A percentile compares a stretch with the other conserved stretches of the same genome.
Conservation (phyloP, 2,113 vertebrate species). For the Grantiella picta region DNA sequence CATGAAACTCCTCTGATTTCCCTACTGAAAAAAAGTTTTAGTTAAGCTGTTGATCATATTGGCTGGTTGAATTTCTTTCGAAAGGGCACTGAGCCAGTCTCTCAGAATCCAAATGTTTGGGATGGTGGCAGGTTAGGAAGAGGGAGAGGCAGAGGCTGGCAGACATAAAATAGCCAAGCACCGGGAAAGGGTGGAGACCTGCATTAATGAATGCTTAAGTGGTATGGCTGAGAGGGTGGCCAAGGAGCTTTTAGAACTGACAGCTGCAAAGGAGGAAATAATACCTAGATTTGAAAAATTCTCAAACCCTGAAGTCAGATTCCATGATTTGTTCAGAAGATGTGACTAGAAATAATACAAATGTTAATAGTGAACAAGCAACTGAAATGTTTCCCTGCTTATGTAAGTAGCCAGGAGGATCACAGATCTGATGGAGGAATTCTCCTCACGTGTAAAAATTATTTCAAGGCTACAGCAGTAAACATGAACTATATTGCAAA, state of each 20-base stretch:
- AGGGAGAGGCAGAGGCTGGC: background rate
- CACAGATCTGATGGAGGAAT: background rate
- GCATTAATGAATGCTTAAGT: background rate
- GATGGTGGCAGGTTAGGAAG: background rate
- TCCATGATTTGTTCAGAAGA: background rate
- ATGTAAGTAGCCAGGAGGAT: background rate
- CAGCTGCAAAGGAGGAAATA: background rate
- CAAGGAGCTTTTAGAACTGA: background rate
- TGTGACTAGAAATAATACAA: background rate
- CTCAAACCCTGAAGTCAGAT: background rate
- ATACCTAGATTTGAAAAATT: background rate
- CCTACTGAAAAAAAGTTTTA: background rate
- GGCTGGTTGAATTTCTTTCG: background rate
- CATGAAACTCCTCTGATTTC: background rate
- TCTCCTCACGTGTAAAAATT: background rate
- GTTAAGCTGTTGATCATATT: background rate
- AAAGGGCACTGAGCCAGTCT: background rate
- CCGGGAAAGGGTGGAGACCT: background rate
- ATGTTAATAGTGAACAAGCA: background rate
- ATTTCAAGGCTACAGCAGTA: background rate
- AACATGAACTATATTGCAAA: background rate
- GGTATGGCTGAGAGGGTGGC: background rate
- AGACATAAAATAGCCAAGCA: background rate
- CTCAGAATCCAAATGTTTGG: background rate
- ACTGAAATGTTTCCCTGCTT: background rate